Percentiles rank a stretch among this genome's conserved stretches.
phyloP scores from a whole-genome alignment of 2,113 vertebrate genomes.

The Aegithalos caudatus region DNA sequence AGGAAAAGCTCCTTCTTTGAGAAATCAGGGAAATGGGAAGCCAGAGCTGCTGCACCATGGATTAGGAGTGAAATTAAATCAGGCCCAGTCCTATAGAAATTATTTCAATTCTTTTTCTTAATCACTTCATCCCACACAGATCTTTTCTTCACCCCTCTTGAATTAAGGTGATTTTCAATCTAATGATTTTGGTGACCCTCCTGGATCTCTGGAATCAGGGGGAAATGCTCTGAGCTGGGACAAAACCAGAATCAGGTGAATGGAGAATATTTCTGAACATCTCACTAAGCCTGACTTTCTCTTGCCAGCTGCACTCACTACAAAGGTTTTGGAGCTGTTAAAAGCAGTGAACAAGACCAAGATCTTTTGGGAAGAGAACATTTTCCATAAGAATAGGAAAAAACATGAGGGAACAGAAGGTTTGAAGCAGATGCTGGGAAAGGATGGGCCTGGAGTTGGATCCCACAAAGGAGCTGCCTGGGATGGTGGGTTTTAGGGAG shows the following conservation, averaged over 20 bases:
- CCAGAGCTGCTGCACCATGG: not conserved
- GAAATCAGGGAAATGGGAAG: not conserved
- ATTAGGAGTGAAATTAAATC: rapidly evolving
- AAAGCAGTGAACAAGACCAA: not conserved
- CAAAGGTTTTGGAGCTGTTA: not conserved
- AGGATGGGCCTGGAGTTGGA: not conserved
- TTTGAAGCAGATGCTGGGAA: not conserved
- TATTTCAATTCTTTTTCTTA: not conserved
- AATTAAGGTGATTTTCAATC: not conserved
- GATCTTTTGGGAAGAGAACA: not conserved
- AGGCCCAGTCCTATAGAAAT: not conserved
- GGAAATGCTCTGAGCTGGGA: not conserved
- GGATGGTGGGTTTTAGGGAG: not conserved
- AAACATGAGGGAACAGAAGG: rapidly evolving
- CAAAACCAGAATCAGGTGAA: not conserved
- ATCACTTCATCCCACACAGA: not conserved
- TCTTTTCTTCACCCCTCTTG: not conserved
- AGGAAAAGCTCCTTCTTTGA: not conserved
- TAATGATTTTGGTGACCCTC: not conserved
- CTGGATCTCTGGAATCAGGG: not conserved
- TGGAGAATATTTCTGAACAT: not conserved
- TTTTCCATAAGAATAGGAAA: not conserved
- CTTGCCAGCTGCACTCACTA: not conserved
- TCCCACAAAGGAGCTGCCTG: not conserved
- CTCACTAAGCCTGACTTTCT: not conserved